Base-by-base conservation (phyloP, 1,140 invertebrate genomes). In the Drosophila suzukii region DNA sequence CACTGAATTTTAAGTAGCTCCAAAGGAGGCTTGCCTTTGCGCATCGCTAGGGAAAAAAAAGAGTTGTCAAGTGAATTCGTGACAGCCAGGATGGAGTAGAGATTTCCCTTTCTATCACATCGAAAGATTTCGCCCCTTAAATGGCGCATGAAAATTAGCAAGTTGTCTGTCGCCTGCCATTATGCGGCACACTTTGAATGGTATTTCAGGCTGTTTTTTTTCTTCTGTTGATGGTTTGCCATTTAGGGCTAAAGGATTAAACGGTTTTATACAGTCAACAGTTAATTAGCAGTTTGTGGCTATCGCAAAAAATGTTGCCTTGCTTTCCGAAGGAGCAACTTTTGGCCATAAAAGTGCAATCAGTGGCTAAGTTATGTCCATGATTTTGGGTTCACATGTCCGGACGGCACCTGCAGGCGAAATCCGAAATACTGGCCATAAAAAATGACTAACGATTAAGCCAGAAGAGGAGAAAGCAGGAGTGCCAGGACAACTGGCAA, bases 271-370 rank as follows among this genome's bases (percentile, higher is more conserved):
- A 67, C 71, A 83, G 57, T 68, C 61, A 44, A 62, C 60, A 89
- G 84, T 89, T 89, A 88, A 88, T 88, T 89, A 89, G 84, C 84
- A 84, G 73, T 84, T 88, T 61, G 76, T 78, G 54, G 80, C 78
- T 89, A 88, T 88, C 80, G 39, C 50, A 56, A 63, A 53, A 68
- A 41, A 60, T 50, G 46, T 32, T 36, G 39, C 4, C 10, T n/a
- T 54, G n/a, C 53, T 36, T 50, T 12, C 27, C 44, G 44, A 34
- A 30, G 51, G 47, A 61, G 54, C 54, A 80, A 84, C 49, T 91
- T 73, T 91, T 75, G 72, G 62, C 83, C 81, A 91, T 91, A 91
- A 91, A 91, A 90, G 53, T 72, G 81, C 90, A 91, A 91, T 91
- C 90, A 88, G 77, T 38, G 70, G 47, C 36, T 88, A 84, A 91